Percentiles rank a stretch among this genome's conserved stretches.
Evolutionary conservation across 2,797 vertebrate genomes (phyloP).

Genomic region (Pseudocheirus occidentalis): DNA sequence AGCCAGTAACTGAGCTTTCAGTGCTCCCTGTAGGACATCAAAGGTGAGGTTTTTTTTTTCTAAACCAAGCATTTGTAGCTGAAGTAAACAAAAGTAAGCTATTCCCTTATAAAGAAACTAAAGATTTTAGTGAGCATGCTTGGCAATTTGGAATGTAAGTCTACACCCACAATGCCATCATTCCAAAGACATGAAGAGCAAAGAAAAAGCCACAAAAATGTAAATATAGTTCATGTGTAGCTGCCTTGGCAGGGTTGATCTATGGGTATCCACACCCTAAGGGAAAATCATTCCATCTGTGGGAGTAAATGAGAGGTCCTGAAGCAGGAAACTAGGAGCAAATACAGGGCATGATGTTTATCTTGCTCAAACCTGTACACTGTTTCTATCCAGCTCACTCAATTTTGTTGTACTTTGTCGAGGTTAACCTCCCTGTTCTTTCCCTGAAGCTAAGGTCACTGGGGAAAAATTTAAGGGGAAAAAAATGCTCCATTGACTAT

Average conservation of each 20-base stretch:
- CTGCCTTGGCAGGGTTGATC: slow-evolving; percentile 52
- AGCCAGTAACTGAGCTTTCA: neutral
- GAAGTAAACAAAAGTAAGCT: slow-evolving; percentile 29
- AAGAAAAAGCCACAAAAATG: slow-evolving; percentile 71
- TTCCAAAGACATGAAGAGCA: slow-evolving; percentile 46
- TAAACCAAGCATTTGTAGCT: neutral
- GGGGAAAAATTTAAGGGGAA: slow-evolving; percentile 59
- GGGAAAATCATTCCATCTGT: slow-evolving; percentile 74
- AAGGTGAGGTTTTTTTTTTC: neutral
- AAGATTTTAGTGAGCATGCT: slow-evolving; percentile 31
- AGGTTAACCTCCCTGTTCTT: slow-evolving; percentile 61
- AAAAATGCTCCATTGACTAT: slow-evolving; percentile 50
- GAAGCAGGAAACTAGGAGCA: slow-evolving; percentile 70
- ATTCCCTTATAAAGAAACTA: slow-evolving; percentile 33
- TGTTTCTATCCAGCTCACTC: slow-evolving; percentile 56
- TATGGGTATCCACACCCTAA: slow-evolving; percentile 66
- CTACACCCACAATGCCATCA: slow-evolving; percentile 64
- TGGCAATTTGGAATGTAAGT: slow-evolving; percentile 53
- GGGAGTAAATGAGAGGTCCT: slow-evolving; percentile 73
- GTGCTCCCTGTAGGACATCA: neutral
- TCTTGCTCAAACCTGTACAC: slow-evolving; percentile 73
- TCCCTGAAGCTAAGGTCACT: neutral
- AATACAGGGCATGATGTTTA: slow-evolving; percentile 68
- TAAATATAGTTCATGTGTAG: slow-evolving; percentile 70
- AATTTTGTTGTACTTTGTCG: slow-evolving; percentile 57